Conservation (phyloP, 2,113 vertebrate genomes). For the Pterocles gutturalis region DNA sequence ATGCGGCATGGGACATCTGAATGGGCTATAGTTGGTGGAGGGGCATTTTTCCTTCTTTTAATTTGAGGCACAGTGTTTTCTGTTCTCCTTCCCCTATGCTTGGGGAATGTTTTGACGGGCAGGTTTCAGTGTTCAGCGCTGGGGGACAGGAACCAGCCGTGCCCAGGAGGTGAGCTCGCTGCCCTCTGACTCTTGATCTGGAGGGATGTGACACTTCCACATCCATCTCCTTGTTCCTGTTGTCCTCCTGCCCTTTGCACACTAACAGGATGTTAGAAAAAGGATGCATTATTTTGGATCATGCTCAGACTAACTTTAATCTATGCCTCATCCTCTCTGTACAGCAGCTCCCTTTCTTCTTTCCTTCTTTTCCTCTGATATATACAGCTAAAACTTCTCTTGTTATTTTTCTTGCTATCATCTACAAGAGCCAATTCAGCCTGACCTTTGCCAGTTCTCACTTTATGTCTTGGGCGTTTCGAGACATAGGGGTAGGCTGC, state of each 20-base stretch:
- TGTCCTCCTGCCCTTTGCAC: not conserved
- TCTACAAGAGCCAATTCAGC: constrained; percentile 1
- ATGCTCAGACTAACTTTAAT: not conserved
- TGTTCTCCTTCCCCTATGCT: not conserved
- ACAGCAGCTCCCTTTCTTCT: not conserved
- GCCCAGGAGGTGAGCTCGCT: accelerated
- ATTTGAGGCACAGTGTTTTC: not conserved
- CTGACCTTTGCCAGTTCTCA: constrained; percentile 21
- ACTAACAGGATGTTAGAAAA: not conserved
- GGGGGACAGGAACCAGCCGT: not conserved
- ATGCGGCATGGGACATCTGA: not conserved
- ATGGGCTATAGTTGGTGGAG: not conserved
- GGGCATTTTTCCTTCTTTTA: not conserved
- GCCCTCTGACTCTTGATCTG: not conserved
- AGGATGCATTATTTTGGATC: not conserved
- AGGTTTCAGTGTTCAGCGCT: not conserved
- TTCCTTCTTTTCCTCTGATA: not conserved
- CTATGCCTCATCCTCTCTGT: not conserved
- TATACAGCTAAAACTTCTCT: not conserved
- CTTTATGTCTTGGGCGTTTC: constrained; percentile 37
- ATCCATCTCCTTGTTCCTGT: not conserved
- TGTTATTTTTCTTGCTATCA: constrained; percentile 7
- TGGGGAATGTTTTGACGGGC: not conserved
- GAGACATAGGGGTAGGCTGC: not conserved
- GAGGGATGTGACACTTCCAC: not conserved